Evolutionary conservation across 2,113 vertebrate genomes (phyloP), one percentile per base, ranked within the genome.

Genomic region (Toxostoma redivivum): DNA sequence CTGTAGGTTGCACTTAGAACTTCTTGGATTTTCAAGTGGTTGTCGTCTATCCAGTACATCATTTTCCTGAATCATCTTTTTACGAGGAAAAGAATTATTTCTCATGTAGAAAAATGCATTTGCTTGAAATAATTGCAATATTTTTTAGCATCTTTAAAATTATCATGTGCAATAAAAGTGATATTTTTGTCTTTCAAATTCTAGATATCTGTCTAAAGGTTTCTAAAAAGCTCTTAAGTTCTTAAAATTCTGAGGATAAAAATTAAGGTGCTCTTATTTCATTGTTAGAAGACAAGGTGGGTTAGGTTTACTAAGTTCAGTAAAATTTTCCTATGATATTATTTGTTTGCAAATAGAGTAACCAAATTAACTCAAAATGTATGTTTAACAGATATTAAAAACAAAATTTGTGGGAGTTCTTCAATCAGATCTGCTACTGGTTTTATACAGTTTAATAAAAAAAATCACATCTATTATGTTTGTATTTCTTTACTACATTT

Each of bases 321-420:
- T 25, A 86, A 42, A 17, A 69, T 2, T 62, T 73, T 79, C 86
- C n/a, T 70, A 12, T 23, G 1, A 47, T 38, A n/a, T 28, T 61
- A 2, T 2, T 61, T 23, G 15, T 81, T 85, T 69, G 3, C 23
- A 94, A 74, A 71, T 53, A 14, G 31, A 94, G 92, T 35, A 5
- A 35, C 19, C 8, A 92, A 96, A 85, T 92, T 22, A 95, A 83
- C 56, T 85, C n/a, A 94, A 94, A 94, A 80, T 78, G 0, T 57
- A 45, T 15, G 6, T 56, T 92, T 95, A 95, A 86, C 30, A 88
- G 28, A 88, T 69, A 54, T 21, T 21, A 61, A 18, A 53, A 69
- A 69, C 25, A 45, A 89, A 66, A 79, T 90, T n/a, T 7, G 8
- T 70, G 11, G 22, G n/a, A 54, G 11, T 72, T 58, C 70, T 91